These are phyloP conservation scores for Heliocidaris erythrogramma DNA, from an alignment of 35 echinoderm and acorn worm genomes.

Conservation along the genomic window DNA sequence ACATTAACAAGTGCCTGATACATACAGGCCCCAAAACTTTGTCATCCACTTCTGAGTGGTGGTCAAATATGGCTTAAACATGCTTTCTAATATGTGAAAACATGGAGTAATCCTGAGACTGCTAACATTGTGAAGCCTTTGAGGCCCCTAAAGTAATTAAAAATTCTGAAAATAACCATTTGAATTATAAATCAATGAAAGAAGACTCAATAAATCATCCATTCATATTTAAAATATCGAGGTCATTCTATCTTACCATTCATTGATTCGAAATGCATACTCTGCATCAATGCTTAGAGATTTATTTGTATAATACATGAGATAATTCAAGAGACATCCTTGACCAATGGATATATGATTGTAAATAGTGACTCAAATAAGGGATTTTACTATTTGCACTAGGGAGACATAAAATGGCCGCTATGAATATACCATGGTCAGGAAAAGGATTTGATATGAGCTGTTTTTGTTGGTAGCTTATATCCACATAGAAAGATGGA, in stretches of 20 bases:
- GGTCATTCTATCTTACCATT: not conserved
- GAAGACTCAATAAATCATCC: not conserved
- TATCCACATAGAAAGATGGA: not conserved
- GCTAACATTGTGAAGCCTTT: not conserved
- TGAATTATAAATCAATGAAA: not conserved
- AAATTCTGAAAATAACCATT: not conserved
- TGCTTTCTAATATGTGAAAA: too few relatives aligned
- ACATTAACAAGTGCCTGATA: not conserved
- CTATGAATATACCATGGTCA: not conserved
- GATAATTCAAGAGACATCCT: not conserved
- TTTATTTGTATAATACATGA: not conserved
- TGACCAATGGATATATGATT: not conserved
- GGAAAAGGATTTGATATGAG: not conserved
- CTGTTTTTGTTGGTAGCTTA: not conserved
- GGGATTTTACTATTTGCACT: not conserved
- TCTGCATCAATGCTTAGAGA: not conserved
- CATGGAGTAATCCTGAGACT: too few relatives aligned
- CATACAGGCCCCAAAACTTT: not conserved
- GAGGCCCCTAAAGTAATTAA: not conserved
- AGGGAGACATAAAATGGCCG: not conserved
- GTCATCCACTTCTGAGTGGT: too few relatives aligned
- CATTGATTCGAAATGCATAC: not conserved
- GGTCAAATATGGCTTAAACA: too few relatives aligned
- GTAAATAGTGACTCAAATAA: not conserved
- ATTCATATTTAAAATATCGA: not conserved